A percentile compares a stretch with the other conserved stretches of the same genome.
Conservation (phyloP, 2,888 invertebrate genomes). For the Corythucha ciliata region DNA sequence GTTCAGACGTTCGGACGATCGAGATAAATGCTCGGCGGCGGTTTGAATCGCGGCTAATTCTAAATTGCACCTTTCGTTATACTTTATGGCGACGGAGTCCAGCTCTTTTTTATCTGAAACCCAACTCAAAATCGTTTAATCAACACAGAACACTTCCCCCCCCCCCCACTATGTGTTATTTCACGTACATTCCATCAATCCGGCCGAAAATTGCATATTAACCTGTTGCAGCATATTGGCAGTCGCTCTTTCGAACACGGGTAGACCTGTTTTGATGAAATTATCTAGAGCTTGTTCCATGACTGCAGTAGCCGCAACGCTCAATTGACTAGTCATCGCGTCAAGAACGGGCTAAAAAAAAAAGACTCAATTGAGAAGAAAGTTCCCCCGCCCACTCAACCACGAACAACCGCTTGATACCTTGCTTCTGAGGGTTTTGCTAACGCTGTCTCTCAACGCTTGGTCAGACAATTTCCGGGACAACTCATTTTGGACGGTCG, state of each 20-base stretch:
- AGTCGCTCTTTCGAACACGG: slow-evolving; percentile 78
- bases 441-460: slow-evolving; percentile 67
- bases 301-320: slow-evolving; percentile 12
- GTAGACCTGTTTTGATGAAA: slow-evolving; percentile 65
- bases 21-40: slow-evolving; percentile 23
- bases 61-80: slow-evolving; percentile 24
- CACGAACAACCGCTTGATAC: slow-evolving; percentile 42
- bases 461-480: slow-evolving; percentile 64
- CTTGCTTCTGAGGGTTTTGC: slow-evolving; percentile 69
- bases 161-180: neutral
- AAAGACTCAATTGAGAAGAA: slow-evolving; percentile 2
- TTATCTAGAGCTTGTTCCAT: slow-evolving; percentile 64
- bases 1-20: slow-evolving; percentile 24
- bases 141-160: neutral
- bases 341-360: slow-evolving; percentile 20
- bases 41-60: slow-evolving; percentile 26
- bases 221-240: slow-evolving; percentile 81
- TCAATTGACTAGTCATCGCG: slow-evolving; percentile 19
- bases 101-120: slow-evolving; percentile 25
- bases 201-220: slow-evolving; percentile 75
- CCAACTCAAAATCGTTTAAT: neutral
- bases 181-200: slow-evolving; percentile 73
- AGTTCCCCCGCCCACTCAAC: neutral
- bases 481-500: slow-evolving; percentile 63
- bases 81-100: slow-evolving; percentile 23